Base-by-base conservation (phyloP, 2,797 vertebrate species). In the Apogon talboti region DNA sequence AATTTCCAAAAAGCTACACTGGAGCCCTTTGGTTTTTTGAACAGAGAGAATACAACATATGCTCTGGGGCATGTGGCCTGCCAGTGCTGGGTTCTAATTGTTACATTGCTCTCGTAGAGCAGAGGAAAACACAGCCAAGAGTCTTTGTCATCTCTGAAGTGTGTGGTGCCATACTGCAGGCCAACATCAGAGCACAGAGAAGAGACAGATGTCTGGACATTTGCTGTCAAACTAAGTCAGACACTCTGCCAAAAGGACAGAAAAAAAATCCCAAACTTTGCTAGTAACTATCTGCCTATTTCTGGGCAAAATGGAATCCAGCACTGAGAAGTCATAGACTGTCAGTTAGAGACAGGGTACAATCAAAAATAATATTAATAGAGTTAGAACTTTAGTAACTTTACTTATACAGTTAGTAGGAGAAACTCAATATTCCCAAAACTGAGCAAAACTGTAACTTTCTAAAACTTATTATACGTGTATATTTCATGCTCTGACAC, bases 191-290 rank as follows among this genome's bases (percentile, higher is more conserved):
- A 91, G 87, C 87, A 73, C 19, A 64, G 79, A 87, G 81, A 81
- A 70, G 81, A 91, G 93, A 90, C 94, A 95, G 93, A 95, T 95
- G 94, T 93, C 90, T 86, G 92, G 91, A 93, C 90, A 92, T 92
- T 94, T 89, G 89, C 90, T 92, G 88, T 92, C 88, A 88, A 93
- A 92, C 84, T 91, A 89, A 92, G 90, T 92, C 87, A 85, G 59
- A 75, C 62, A 8, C 66, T 75, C 68, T 89, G 92, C 92, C 92
- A 93, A 86, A 78, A 76, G 48, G 76, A 88, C 66, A 77, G 57
- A 74, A 76, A 73, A 55, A 63, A 71, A 71, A 65, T 61, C 49
- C 71, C 65, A 84, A 84, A 92, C 80, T 88, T 91, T 87, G 37
- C 62, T 60, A 48, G 49, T 46, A 86, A 84, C 80, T 86, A 80